These are phyloP conservation scores for Lordiphosa fenestrarum DNA, from an alignment of 2,888 invertebrate species.

Conservation along the genomic window DNA sequence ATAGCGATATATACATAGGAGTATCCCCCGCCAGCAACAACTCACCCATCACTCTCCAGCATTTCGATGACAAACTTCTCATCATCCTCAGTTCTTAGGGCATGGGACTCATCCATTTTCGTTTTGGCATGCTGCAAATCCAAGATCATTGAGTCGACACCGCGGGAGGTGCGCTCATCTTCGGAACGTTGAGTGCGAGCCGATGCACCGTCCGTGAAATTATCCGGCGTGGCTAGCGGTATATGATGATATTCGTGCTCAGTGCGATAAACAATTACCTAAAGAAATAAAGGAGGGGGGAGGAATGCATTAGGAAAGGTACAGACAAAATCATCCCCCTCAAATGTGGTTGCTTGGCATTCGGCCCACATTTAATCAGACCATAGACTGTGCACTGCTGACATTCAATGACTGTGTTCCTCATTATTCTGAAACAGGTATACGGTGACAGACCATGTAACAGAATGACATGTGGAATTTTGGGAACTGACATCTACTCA, in stretches of 20 bases:
- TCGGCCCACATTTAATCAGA: neutral
- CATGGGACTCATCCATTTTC: slow-evolving; percentile 35
- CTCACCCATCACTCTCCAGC: slow-evolving; percentile 80
- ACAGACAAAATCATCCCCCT: no score
- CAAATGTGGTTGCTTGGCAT: neutral
- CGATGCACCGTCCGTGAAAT: slow-evolving; percentile 82
- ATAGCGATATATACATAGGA: slow-evolving; percentile 17
- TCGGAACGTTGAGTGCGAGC: slow-evolving; percentile 83
- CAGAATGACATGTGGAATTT: no score
- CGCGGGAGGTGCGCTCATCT: slow-evolving; percentile 87
- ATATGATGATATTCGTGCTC: slow-evolving; percentile 85
- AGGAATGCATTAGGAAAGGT: neutral
- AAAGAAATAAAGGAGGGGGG: slow-evolving; percentile 31
- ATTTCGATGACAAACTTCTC: slow-evolving; percentile 79
- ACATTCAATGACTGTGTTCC: neutral
- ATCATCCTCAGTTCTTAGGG: slow-evolving; percentile 32
- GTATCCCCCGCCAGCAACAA: slow-evolving; percentile 1
- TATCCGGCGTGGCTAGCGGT: slow-evolving; percentile 82
- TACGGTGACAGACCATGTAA: no score
- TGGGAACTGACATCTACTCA: no score
- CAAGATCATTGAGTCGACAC: slow-evolving; percentile 85
- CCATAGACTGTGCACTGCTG: neutral
- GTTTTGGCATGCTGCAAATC: slow-evolving; percentile 65
- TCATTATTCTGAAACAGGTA: neutral
- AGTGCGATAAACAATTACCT: slow-evolving; percentile 85